Conservation (phyloP, 2,113 vertebrate species). For the Callorhinus ursinus region DNA sequence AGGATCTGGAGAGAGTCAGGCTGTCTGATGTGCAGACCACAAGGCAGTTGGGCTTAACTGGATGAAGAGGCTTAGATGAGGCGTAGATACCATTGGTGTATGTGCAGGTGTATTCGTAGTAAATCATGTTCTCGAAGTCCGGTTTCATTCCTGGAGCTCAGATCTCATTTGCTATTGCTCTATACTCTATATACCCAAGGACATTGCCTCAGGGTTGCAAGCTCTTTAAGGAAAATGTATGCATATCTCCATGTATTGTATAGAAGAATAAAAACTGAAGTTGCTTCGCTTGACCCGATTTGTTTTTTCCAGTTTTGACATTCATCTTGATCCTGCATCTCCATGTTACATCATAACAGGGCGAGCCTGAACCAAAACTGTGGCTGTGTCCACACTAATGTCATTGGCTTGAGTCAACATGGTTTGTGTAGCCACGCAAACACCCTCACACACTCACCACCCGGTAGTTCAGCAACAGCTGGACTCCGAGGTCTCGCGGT, state of each 20-base stretch:
- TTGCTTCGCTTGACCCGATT: conserved; percentile 79
- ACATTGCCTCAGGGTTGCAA: conserved; percentile 80
- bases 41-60: not conserved
- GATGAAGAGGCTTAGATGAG: conserved; percentile 39
- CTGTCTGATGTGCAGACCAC: not conserved
- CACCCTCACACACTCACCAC: not conserved
- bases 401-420: not conserved
- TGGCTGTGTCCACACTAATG: not conserved
- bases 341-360: not conserved
- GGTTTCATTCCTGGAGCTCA: conserved; percentile 76
- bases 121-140: conserved; percentile 77
- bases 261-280: conserved; percentile 85
- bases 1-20: conserved; percentile 15
- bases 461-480: not conserved
- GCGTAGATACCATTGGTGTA: conserved; percentile 49
- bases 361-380: conserved; percentile 35
- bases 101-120: conserved; percentile 75
- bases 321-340: conserved; percentile 55
- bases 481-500: conserved; percentile 8
- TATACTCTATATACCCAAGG: conserved; percentile 82
- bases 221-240: conserved; percentile 82
- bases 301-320: conserved; percentile 54
- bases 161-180: conserved; percentile 82
- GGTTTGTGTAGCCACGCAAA: not conserved
- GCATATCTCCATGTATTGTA: conserved; percentile 76